These are phyloP conservation scores for Dendrocincla tyrannina DNA, from an alignment of 2,797 vertebrate species.

Conservation along the genomic window DNA sequence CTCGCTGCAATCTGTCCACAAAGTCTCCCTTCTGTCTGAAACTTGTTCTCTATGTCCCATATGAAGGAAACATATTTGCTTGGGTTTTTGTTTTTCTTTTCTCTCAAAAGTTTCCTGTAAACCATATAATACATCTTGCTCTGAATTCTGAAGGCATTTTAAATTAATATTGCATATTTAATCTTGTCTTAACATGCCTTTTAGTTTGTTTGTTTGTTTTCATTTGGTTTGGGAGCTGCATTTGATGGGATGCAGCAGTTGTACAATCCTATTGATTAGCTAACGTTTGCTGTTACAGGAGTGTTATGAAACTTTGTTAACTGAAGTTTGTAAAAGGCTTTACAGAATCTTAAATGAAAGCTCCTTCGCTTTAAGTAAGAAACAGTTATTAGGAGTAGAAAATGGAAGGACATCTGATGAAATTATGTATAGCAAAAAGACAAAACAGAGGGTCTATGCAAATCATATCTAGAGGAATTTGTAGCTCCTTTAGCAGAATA, in stretches of 20 bases:
- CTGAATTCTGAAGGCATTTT: constrained; percentile 14
- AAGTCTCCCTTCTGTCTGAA: not conserved
- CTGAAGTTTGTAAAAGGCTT: not conserved
- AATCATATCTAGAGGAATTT: not conserved
- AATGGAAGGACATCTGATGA: not conserved
- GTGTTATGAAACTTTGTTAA: not conserved
- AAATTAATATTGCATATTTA: not conserved
- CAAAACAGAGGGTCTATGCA: not conserved
- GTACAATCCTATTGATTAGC: not conserved
- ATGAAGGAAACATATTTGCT: not conserved
- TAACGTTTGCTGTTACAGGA: not conserved
- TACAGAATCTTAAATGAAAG: not conserved
- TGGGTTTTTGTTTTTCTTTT: not conserved
- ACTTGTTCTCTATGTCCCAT: not conserved
- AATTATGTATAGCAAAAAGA: not conserved
- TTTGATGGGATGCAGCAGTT: not conserved
- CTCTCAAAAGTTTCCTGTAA: not conserved
- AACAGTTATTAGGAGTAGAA: not conserved
- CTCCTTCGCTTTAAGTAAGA: not conserved
- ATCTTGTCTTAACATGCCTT: not conserved
- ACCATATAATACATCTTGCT: not conserved
- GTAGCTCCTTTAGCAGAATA: not conserved
- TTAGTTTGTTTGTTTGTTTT: not conserved
- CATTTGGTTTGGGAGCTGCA: not conserved
- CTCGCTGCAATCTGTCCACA: not conserved